Conservation (phyloP, 2,888 invertebrate genomes). For the Phragmatobia fuliginosa region DNA sequence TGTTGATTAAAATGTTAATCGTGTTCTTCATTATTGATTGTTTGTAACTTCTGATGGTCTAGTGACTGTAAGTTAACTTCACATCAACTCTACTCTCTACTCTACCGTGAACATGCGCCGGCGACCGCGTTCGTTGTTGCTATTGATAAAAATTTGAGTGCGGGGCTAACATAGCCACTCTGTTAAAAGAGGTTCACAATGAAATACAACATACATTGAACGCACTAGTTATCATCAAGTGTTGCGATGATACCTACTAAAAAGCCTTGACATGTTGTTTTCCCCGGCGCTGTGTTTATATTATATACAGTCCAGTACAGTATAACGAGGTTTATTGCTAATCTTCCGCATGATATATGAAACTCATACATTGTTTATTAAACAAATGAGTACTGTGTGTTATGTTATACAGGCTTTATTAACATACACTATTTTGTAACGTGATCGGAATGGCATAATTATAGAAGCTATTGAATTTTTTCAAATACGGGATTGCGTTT, state of each 20-base stretch:
- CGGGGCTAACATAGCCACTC: too few relatives aligned
- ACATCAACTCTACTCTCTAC: too few relatives aligned
- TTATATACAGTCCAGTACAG: slow-evolving; percentile 35
- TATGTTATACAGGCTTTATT: background rate
- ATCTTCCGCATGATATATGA: slow-evolving; percentile 54
- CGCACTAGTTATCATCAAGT: slow-evolving; percentile 1
- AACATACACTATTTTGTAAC: background rate
- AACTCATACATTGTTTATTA: slow-evolving; percentile 40
- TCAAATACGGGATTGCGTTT: background rate
- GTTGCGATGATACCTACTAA: slow-evolving; percentile 12
- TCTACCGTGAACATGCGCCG: too few relatives aligned
- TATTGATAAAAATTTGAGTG: too few relatives aligned
- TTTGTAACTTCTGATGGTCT: too few relatives aligned
- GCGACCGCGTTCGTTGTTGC: too few relatives aligned
- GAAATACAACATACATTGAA: slow-evolving; percentile 4
- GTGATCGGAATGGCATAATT: background rate
- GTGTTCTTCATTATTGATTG: background rate
- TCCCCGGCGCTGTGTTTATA: slow-evolving; percentile 47
- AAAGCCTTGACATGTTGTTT: slow-evolving; percentile 58
- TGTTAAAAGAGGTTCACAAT: background rate
- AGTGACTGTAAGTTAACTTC: too few relatives aligned
- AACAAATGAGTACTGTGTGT: slow-evolving; percentile 26
- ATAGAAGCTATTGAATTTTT: background rate
- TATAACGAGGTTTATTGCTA: slow-evolving; percentile 54
- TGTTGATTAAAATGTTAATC: too few relatives aligned